A percentile compares a stretch with the other conserved stretches of the same genome.
These are phyloP conservation scores for Gadus macrocephalus DNA, from an alignment of 2,113 vertebrate genomes.

Conservation along the genomic window DNA sequence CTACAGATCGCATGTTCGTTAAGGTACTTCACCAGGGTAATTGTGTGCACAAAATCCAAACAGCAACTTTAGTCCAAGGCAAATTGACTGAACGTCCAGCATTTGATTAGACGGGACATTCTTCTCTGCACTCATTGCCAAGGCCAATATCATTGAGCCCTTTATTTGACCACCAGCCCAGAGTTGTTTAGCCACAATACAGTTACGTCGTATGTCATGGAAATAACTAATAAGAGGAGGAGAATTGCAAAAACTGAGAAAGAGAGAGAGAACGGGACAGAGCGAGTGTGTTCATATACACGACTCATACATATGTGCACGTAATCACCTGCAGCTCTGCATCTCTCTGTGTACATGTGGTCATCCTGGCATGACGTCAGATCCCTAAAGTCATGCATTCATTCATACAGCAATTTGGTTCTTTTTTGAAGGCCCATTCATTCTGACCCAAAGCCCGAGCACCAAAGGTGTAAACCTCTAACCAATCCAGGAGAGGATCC, in stretches of 20 bases:
- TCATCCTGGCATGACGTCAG: too few species aligned
- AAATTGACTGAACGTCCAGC: conserved; percentile 24
- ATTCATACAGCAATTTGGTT: too few species aligned
- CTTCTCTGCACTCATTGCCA: conserved; percentile 43
- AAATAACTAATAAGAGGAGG: too few species aligned
- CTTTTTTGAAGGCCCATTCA: too few species aligned
- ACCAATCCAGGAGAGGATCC: neutral
- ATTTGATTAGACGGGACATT: conserved; percentile 37
- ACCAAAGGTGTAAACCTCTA: neutral
- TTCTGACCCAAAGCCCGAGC: too few species aligned
- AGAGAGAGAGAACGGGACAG: too few species aligned
- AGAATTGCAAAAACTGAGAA: too few species aligned
- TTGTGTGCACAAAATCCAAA: conserved; percentile 61
- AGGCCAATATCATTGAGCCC: conserved; percentile 31
- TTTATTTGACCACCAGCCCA: conserved; percentile 42
- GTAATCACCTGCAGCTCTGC: neutral
- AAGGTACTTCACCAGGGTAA: conserved; percentile 50
- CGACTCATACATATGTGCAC: too few species aligned
- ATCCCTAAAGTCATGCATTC: too few species aligned
- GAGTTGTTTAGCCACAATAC: neutral
- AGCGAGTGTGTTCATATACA: neutral
- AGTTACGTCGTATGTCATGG: too few species aligned
- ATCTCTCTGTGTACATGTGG: too few species aligned
- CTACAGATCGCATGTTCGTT: conserved; percentile 3
- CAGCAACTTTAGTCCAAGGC: conserved; percentile 56